Conservation (phyloP, 1,140 invertebrate genomes). For the Lepidurus couesii region DNA sequence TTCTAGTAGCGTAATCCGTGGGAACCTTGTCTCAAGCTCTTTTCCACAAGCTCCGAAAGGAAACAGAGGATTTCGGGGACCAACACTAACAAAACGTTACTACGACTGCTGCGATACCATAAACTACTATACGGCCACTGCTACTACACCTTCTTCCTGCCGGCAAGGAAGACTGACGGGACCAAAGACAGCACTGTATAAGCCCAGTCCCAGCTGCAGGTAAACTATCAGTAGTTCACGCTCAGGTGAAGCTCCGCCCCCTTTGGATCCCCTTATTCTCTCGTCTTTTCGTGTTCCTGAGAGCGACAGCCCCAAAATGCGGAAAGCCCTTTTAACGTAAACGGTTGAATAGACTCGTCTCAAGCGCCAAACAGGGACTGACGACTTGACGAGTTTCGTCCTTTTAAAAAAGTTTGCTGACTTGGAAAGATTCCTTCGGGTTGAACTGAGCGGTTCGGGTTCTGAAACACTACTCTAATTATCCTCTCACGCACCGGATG, state of each 20-base stretch:
- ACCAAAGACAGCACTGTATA: not conserved
- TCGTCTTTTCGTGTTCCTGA: not conserved
- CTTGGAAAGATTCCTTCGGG: not conserved
- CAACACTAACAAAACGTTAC: not conserved
- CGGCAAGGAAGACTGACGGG: not conserved
- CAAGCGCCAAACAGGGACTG: too few relatives aligned
- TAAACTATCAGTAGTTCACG: not conserved
- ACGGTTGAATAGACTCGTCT: too few relatives aligned
- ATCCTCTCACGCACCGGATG: slow-evolving; percentile 2
- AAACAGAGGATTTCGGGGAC: not conserved
- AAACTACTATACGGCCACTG: not conserved
- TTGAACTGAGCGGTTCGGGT: not conserved
- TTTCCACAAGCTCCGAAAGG: not conserved
- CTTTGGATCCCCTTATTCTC: not conserved
- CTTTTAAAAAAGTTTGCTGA: too few relatives aligned
- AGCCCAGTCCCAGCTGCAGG: not conserved
- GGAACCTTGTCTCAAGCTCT: not conserved
- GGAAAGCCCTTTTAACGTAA: too few relatives aligned
- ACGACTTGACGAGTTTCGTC: too few relatives aligned
- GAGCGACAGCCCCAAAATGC: too few relatives aligned
- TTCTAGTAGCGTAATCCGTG: slow-evolving; percentile 6
- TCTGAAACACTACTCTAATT: not conserved
- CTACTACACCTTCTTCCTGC: slow-evolving; percentile 1
- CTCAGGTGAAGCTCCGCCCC: slow-evolving; percentile 7
- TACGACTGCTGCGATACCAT: not conserved